These are phyloP conservation scores for Lamprologus ornatipinnis DNA, from an alignment of 2,113 vertebrate genomes.

Conservation along the genomic window DNA sequence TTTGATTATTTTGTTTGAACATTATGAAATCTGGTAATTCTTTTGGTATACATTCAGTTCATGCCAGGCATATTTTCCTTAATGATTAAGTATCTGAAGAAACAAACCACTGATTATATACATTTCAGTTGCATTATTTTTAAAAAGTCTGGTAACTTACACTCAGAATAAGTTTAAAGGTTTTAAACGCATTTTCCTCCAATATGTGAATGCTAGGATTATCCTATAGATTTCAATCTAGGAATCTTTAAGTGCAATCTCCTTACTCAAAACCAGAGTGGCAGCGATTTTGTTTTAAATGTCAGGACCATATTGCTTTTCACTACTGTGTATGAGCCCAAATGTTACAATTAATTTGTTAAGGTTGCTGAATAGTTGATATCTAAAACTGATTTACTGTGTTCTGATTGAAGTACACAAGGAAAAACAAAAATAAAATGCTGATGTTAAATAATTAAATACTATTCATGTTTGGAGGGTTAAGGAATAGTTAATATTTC, in stretches of 20 bases:
- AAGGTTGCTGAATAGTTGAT: neutral
- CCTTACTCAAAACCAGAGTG: neutral
- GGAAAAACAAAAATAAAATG: neutral
- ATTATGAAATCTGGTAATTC: neutral
- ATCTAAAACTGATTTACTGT: neutral
- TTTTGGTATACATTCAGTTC: neutral
- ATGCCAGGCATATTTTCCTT: neutral
- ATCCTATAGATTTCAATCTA: neutral
- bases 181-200: neutral
- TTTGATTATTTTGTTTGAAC: neutral
- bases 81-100: neutral
- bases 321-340: neutral
- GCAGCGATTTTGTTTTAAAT: neutral
- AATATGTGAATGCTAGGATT: neutral
- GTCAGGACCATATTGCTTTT: neutral
- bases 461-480: neutral
- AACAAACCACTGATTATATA: neutral
- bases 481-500: neutral
- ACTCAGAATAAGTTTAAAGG: neutral
- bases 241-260: neutral
- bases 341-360: neutral
- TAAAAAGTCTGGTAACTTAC: neutral
- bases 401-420: neutral
- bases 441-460: neutral
- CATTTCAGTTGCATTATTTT: neutral